Percentiles rank a stretch among this genome's conserved stretches.
Conservation (phyloP, 1,140 invertebrate genomes). For the Piezodorus guildinii region DNA sequence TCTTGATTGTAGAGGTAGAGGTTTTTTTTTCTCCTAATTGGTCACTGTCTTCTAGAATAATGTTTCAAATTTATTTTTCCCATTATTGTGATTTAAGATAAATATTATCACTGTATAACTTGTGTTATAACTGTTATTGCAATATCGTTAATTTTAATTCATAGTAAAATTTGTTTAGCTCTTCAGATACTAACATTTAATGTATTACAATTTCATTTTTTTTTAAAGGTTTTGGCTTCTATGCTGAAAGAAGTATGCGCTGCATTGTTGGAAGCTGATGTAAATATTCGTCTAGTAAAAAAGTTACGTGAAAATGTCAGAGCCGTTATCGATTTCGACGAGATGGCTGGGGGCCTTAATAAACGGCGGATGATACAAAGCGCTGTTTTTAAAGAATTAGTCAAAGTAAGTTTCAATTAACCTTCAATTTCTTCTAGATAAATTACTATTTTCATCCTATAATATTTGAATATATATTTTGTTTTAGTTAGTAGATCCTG, state of each 20-base stretch:
- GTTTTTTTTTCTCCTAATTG: too few species aligned
- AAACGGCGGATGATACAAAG: slow-evolving; percentile 98
- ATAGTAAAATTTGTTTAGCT: too few species aligned
- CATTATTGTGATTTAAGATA: too few species aligned
- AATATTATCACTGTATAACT: too few species aligned
- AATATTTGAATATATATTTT: slow-evolving; percentile 22
- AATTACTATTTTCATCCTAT: too few species aligned
- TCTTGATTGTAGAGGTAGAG: too few species aligned
- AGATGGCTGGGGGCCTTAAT: slow-evolving; percentile 98
- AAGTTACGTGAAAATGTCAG: slow-evolving; percentile 96
- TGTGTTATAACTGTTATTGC: too few species aligned
- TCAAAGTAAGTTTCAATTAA: slow-evolving; percentile 59
- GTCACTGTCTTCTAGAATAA: too few species aligned
- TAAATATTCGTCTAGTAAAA: slow-evolving; percentile 95
- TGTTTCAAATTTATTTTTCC: too few species aligned
- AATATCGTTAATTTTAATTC: too few species aligned
- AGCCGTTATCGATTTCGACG: slow-evolving; percentile 96
- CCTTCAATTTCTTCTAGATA: not conserved
- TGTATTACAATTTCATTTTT: not conserved
- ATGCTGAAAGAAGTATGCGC: slow-evolving; percentile 99
- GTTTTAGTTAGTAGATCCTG: slow-evolving; percentile 88
- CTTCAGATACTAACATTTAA: not conserved
- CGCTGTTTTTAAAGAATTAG: slow-evolving; percentile 96
- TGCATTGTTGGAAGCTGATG: slow-evolving; percentile 96
- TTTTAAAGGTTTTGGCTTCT: slow-evolving; percentile 80